Evolutionary conservation across 2,888 invertebrate species (phyloP), one percentile per base, ranked within the genome.

Genomic region (Charanyca ferruginea): DNA sequence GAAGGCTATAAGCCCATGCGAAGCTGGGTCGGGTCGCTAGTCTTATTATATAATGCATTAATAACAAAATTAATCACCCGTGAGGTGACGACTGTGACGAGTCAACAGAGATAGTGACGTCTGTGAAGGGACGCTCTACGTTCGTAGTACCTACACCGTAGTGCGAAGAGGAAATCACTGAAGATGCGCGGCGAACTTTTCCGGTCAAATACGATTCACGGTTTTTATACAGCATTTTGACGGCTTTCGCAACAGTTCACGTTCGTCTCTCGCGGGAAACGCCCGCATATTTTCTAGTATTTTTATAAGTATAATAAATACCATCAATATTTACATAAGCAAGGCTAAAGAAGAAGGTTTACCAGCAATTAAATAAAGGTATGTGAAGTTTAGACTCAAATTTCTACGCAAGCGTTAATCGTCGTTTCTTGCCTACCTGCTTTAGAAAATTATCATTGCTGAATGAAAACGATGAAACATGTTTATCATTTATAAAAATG

Each of bases 221-320:
- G 60, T 57, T 70, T 54, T 73, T 80, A 84, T 78, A 83, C 79
- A 81, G 80, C 80, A 83, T 83, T 86, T 82, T 75, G 80, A 75
- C 78, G 83, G 80, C 84, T 89, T 87, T 87, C 87, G 86, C 87
- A 86, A 89, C 91, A 93, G 92, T 92, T 61, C 79, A 83, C 85
- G 84, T 78, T 83, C 83, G 89, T 84, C 89, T 86, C 79, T 85
- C 82, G 83, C 64, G 72, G 73, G 80, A 73, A 85, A 74, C 87
- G 87, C 88, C 76, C 87, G 90, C 77, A 55, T 64, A 53, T 42
- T 65, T 59, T 44, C 7, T 23, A 28, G 25, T 20, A 35, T 55
- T 45, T n/a, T 25, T 28, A 9, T 45, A 8, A 22, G 9, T 44
- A 22, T 3, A 22, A 22, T 28, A 49, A 18, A 11, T 48, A 47